Conservation (phyloP, 2,797 vertebrate species). For the Eulemur albifrons region DNA sequence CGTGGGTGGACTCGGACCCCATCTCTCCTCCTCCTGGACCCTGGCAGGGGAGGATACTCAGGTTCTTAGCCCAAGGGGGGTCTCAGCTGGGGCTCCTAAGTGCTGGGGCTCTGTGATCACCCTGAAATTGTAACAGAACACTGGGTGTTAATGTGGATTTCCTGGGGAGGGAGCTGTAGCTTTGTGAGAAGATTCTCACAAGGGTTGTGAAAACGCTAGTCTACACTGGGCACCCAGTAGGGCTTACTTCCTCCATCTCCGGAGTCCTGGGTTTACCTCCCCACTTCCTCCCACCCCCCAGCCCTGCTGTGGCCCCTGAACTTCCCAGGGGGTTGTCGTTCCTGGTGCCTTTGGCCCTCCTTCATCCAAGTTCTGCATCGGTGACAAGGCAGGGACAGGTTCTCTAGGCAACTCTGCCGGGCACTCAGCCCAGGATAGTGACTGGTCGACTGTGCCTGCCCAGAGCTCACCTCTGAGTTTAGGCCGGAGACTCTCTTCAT, state of each 20-base stretch:
- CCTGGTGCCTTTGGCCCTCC: neutral
- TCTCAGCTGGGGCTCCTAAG: neutral
- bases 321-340: neutral
- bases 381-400: neutral
- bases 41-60: too few species aligned
- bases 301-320: neutral
- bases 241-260: neutral
- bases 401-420: neutral
- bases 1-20: neutral
- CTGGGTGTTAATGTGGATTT: neutral
- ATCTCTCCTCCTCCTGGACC: neutral
- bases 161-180: neutral
- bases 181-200: slow-evolving; percentile 1
- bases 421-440: neutral
- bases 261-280: too few species aligned
- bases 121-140: neutral
- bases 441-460: neutral
- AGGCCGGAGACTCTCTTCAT: neutral
- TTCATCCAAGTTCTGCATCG: neutral
- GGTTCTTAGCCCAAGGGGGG: neutral
- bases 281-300: neutral
- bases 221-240: too few species aligned
- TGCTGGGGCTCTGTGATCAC: neutral
- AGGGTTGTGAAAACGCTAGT: neutral
- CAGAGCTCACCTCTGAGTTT: neutral